These are phyloP conservation scores for Pelusios castaneus DNA, from an alignment of 2,113 vertebrate species.

Conservation along the genomic window DNA sequence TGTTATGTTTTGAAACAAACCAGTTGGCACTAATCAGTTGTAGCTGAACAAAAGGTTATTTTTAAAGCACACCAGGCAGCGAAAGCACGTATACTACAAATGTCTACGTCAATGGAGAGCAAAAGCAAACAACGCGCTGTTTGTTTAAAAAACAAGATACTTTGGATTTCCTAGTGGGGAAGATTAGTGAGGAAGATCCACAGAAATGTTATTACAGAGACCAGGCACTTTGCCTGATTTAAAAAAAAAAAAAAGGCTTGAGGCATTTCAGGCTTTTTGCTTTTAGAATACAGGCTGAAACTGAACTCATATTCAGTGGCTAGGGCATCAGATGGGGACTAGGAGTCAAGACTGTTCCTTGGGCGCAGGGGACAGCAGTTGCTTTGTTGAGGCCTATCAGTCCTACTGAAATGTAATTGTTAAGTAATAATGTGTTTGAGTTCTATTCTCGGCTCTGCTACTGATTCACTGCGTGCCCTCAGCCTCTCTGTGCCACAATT, in stretches of 20 bases:
- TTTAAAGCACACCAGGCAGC: not conserved
- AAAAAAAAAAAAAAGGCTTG: not conserved
- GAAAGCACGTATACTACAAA: not conserved
- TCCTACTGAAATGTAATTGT: not conserved
- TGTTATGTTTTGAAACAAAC: not conserved
- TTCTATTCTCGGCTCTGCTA: not conserved
- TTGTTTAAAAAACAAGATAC: not conserved
- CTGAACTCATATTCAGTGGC: not conserved
- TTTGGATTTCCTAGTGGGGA: not conserved
- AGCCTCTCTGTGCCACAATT: not conserved
- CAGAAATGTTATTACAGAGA: not conserved
- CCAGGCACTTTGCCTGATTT: not conserved
- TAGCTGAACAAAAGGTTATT: not conserved
- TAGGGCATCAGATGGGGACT: fast-evolving
- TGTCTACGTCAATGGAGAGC: not conserved
- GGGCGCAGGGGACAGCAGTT: not conserved
- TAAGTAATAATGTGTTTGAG: not conserved
- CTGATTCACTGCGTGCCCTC: not conserved
- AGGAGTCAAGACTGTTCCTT: not conserved
- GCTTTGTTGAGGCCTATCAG: not conserved
- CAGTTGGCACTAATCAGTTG: not conserved
- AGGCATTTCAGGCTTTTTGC: not conserved
- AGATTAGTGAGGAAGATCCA: not conserved
- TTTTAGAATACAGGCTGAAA: not conserved
- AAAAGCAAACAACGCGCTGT: fast-evolving